Evolutionary conservation across 1,140 invertebrate species (phyloP).

Genomic region (Babylonia areolata): DNA sequence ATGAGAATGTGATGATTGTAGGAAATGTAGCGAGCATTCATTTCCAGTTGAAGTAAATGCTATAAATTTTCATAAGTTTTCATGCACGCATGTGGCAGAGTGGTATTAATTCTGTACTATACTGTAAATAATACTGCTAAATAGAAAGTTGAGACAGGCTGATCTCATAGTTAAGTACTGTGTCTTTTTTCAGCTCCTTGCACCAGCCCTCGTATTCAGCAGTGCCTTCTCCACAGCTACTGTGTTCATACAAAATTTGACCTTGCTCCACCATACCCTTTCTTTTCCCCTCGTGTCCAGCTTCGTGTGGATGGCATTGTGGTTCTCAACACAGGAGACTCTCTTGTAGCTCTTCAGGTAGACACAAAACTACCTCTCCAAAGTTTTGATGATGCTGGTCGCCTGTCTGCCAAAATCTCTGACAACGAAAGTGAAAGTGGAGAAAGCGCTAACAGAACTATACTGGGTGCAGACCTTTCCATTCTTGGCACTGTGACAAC

Average conservation of each 20-base stretch:
- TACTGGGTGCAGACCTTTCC: slow-evolving; percentile 51
- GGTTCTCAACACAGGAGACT: slow-evolving; percentile 85
- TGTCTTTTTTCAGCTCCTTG: slow-evolving; percentile 37
- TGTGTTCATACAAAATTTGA: slow-evolving; percentile 84
- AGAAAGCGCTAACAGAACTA: slow-evolving; percentile 33
- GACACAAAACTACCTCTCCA: slow-evolving; percentile 49
- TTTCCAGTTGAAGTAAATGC: too few relatives aligned
- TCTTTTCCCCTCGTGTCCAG: slow-evolving; percentile 80
- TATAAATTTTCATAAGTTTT: too few relatives aligned
- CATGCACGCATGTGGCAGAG: too few relatives aligned
- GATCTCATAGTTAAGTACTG: slow-evolving; percentile 5
- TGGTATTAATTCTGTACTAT: too few relatives aligned
- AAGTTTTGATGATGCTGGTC: slow-evolving; percentile 49
- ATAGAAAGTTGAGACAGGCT: too few relatives aligned
- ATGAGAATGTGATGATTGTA: too few relatives aligned
- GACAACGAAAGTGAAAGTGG: slow-evolving; percentile 28
- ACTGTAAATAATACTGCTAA: too few relatives aligned
- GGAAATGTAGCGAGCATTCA: too few relatives aligned
- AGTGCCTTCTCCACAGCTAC: slow-evolving; percentile 82
- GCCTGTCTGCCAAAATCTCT: slow-evolving; percentile 41
- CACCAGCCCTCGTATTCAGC: slow-evolving; percentile 42
- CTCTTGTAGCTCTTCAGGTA: slow-evolving; percentile 80
- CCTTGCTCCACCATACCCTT: slow-evolving; percentile 82
- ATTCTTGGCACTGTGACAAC: slow-evolving; percentile 48
- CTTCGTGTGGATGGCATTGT: slow-evolving; percentile 82